Evolutionary conservation across 2,888 invertebrate genomes (phyloP).

Genomic region (Athripsodes cinereus): DNA sequence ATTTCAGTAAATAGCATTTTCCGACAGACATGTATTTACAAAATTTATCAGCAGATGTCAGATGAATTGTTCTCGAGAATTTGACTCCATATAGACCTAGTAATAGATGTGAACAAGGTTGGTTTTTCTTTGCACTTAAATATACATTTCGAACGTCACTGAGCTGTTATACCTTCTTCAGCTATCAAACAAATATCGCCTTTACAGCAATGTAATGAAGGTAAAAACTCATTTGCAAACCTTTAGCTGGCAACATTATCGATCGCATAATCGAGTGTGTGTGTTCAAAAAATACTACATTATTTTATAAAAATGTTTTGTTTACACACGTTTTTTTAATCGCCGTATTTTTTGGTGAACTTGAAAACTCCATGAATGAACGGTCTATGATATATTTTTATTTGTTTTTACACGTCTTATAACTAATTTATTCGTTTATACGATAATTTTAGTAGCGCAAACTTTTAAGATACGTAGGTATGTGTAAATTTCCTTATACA

Average conservation of each 20-base stretch:
- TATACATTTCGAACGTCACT: background rate
- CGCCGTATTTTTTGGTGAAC: no score
- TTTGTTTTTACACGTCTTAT: no score
- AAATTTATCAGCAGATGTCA: conserved; percentile 49
- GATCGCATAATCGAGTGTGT: conserved; percentile 29
- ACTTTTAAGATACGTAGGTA: no score
- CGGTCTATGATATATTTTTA: no score
- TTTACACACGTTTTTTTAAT: no score
- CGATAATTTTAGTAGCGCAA: no score
- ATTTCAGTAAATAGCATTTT: conserved; percentile 54
- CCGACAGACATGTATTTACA: conserved; percentile 53
- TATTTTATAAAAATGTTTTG: background rate
- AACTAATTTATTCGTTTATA: no score
- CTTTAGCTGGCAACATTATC: conserved; percentile 44
- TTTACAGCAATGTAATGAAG: background rate
- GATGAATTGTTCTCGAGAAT: conserved; percentile 30
- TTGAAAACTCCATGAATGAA: no score
- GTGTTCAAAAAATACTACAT: conserved; percentile 16
- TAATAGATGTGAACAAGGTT: conserved; percentile 13
- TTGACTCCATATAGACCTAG: conserved; percentile 12
- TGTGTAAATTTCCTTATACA: no score
- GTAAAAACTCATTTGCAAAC: conserved; percentile 26
- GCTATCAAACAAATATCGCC: background rate
- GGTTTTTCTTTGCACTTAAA: conserved; percentile 15
- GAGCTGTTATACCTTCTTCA: background rate